These are phyloP conservation scores for Pantherophis alleghaniensis DNA, from an alignment of 2,797 vertebrate species.

Conservation along the genomic window DNA sequence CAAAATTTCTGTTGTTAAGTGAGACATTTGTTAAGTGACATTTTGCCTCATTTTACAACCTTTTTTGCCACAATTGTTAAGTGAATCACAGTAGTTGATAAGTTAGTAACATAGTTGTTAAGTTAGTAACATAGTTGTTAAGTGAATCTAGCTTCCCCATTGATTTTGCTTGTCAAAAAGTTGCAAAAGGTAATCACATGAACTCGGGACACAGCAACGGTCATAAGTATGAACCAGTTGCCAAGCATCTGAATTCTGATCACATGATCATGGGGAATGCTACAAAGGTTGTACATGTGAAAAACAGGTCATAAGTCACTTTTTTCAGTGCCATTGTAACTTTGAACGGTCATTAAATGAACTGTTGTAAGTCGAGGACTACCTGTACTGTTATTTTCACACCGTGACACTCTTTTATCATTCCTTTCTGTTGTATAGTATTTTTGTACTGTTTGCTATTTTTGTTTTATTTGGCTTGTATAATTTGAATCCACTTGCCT, in stretches of 20 bases:
- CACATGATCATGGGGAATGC: no score
- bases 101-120: neutral
- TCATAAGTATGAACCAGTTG: no score
- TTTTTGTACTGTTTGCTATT: neutral
- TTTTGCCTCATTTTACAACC: neutral
- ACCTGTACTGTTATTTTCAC: neutral
- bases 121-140: neutral
- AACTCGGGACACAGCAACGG: no score
- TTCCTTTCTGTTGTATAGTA: neutral
- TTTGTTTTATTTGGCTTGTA: neutral
- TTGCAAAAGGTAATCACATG: no score
- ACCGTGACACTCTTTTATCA: neutral
- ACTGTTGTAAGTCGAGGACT: no score
- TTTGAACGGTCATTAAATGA: no score
- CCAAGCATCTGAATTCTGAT: no score
- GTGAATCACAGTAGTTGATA: neutral
- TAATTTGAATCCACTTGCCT: neutral
- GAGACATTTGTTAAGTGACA: neutral
- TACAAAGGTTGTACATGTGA: no score
- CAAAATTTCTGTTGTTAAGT: neutral
- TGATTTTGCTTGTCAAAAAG: no score
- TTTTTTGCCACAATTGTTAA: neutral
- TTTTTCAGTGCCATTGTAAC: no score
- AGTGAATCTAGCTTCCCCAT: neutral
- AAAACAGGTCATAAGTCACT: no score